These are phyloP conservation scores for Camelus bactrianus DNA, from an alignment of 2,113 vertebrate species.

Conservation along the genomic window DNA sequence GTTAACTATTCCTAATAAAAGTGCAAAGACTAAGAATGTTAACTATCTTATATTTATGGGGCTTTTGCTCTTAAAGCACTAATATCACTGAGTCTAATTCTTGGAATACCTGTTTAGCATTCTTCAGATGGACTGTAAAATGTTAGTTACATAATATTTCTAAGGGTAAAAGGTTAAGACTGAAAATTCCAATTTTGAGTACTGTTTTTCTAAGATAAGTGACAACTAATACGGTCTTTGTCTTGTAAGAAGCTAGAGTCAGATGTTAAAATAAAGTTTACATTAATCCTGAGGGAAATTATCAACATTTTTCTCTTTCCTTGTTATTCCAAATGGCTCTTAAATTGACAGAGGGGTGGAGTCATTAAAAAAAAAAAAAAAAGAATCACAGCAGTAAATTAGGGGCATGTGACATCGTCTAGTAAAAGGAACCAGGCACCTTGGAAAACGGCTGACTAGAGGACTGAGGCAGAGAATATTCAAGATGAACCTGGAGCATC, in stretches of 20 bases:
- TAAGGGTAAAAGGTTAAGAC: conserved; percentile 10
- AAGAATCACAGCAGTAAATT: neutral
- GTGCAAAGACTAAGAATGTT: conserved; percentile 40
- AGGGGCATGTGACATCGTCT: neutral
- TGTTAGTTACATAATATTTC: conserved; percentile 60
- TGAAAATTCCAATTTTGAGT: conserved; percentile 46
- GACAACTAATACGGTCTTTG: neutral
- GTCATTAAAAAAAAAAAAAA: neutral
- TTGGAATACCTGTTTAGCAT: conserved; percentile 17
- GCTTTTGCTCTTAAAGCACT: conserved; percentile 1
- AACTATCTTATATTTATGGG: conserved; percentile 32
- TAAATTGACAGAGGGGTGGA: neutral
- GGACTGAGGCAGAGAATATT: neutral
- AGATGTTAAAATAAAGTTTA: conserved; percentile 46
- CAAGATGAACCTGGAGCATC: neutral
- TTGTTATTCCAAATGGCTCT: conserved; percentile 16
- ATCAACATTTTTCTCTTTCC: neutral
- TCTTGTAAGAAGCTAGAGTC: neutral
- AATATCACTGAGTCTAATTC: conserved; percentile 38
- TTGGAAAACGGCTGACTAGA: neutral
- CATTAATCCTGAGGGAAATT: conserved; percentile 13
- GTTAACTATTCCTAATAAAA: conserved; percentile 49
- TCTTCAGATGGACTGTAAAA: conserved; percentile 39
- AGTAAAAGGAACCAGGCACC: neutral
- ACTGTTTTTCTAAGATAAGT: conserved; percentile 20